These are phyloP conservation scores for Aphidius colemani DNA, from an alignment of 2,888 invertebrate species.

Conservation along the genomic window DNA sequence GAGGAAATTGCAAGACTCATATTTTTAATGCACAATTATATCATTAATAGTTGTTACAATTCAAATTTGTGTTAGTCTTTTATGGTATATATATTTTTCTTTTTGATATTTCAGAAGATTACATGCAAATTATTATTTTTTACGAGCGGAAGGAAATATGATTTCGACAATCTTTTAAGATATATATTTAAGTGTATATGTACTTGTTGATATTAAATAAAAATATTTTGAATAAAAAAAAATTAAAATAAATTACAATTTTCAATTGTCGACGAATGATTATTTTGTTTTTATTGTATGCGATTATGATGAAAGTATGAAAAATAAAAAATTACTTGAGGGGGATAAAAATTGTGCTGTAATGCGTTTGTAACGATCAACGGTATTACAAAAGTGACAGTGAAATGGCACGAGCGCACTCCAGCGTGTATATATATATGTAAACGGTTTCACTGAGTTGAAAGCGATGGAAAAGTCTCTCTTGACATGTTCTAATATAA, in stretches of 20 bases:
- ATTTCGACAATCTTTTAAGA: constrained; percentile 10
- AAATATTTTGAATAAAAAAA: neutral
- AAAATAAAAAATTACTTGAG: constrained; percentile 10
- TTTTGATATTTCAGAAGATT: constrained; percentile 13
- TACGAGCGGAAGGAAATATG: constrained; percentile 23
- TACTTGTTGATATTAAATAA: constrained; percentile 1
- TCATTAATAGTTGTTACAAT: constrained; percentile 20
- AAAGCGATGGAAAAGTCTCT: constrained; percentile 46
- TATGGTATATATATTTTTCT: neutral
- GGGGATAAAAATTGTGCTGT: constrained; percentile 28
- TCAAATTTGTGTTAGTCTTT: too few species aligned
- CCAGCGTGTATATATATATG: constrained; percentile 25
- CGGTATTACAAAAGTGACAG: constrained; percentile 57
- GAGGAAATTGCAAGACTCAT: constrained; percentile 16
- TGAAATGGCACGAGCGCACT: constrained; percentile 45
- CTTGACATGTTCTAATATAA: constrained; percentile 24
- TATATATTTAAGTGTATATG: neutral
- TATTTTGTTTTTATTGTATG: neutral
- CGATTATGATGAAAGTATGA: constrained; percentile 15
- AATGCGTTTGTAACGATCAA: constrained; percentile 34
- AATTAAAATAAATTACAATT: constrained; percentile 8
- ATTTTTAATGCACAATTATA: constrained; percentile 22
- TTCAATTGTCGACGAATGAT: neutral
- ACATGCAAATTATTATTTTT: constrained; percentile 19
- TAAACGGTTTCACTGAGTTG: constrained; percentile 46